Conservation (phyloP, 2,113 vertebrate genomes). For the Mormyrus lacerda region DNA sequence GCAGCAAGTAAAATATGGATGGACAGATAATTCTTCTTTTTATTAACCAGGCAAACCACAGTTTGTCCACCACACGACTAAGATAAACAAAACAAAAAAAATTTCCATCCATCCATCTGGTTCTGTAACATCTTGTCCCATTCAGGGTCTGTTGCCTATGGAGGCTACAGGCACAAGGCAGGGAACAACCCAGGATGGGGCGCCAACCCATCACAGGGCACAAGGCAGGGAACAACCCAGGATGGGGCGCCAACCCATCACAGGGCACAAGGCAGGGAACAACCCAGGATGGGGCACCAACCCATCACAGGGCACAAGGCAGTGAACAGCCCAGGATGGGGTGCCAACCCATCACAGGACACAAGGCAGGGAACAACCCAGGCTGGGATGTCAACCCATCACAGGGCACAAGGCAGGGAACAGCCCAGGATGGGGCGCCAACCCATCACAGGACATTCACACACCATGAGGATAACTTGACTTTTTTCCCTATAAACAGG, state of each 20-base stretch:
- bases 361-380: neutral
- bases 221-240: neutral
- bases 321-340: no score
- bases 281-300: neutral
- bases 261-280: neutral
- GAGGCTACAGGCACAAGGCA: no score
- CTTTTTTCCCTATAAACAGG: constrained; percentile 41
- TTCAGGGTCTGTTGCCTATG: no score
- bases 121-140: neutral
- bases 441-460: neutral
- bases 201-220: neutral
- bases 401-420: neutral
- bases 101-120: neutral
- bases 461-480: constrained; percentile 17
- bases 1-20: neutral
- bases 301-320: neutral
- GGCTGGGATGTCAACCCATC: neutral
- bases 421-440: neutral
- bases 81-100: neutral
- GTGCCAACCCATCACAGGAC: no score
- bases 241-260: neutral
- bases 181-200: neutral
- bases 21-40: neutral
- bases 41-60: neutral
- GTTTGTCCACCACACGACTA: neutral